Conservation (phyloP, 1,140 invertebrate genomes). For the Hyles euphorbiae region DNA sequence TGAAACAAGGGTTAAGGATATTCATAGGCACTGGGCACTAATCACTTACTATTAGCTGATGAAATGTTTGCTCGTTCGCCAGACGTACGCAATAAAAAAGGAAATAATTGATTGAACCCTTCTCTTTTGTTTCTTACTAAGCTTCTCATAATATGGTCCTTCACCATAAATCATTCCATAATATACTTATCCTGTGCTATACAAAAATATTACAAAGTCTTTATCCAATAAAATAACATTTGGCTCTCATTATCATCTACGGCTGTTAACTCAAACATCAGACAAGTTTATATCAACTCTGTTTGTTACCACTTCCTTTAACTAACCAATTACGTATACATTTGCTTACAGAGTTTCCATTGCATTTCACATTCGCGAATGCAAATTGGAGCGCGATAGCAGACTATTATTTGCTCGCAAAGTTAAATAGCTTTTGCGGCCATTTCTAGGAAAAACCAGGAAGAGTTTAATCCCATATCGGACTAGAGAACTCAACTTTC, state of each 20-base stretch:
- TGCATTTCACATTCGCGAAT: slow-evolving; percentile 34
- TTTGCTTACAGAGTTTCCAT: slow-evolving; percentile 15
- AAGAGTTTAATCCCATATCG: slow-evolving; percentile 41
- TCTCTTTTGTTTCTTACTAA: no score
- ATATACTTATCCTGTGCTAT: no score
- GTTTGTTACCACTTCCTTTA: background rate
- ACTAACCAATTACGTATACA: slow-evolving; percentile 5
- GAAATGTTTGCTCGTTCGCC: no score
- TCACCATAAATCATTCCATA: no score
- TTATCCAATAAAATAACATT: no score
- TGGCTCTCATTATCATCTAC: slow-evolving; percentile 1
- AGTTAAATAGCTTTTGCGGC: slow-evolving; percentile 54
- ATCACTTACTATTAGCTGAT: no score
- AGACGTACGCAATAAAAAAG: no score
- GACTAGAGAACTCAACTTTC: slow-evolving; percentile 22
- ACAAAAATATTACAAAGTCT: no score
- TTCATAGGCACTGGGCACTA: no score
- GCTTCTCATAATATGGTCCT: no score
- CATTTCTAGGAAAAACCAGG: slow-evolving; percentile 33
- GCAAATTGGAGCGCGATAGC: slow-evolving; percentile 45
- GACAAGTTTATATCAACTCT: background rate
- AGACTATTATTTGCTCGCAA: slow-evolving; percentile 41
- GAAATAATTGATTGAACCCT: no score
- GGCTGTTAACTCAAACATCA: slow-evolving; percentile 2
- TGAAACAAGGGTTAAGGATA: no score